These are phyloP conservation scores for Charina bottae DNA, from an alignment of 2,113 vertebrate genomes.

Conservation along the genomic window DNA sequence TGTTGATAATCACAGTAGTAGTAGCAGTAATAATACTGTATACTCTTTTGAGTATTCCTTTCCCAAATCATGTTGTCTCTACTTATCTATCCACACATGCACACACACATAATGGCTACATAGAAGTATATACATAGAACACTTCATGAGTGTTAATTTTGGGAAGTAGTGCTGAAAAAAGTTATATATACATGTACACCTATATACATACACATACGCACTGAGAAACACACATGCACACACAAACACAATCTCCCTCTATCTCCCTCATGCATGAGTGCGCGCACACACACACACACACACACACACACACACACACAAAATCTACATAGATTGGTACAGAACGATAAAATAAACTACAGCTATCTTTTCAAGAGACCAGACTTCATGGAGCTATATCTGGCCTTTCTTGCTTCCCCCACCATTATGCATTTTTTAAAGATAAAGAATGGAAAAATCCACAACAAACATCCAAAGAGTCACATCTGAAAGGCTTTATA, in stretches of 20 bases:
- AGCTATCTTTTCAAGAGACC: neutral
- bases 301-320: neutral
- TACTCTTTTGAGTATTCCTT: neutral
- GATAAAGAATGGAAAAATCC: slow-evolving; percentile 29
- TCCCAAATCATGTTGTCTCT: neutral
- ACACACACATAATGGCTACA: neutral
- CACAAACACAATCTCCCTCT: neutral
- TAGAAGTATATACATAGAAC: too few species aligned
- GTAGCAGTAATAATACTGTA: neutral
- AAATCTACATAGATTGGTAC: neutral
- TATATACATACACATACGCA: neutral
- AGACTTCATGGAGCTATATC: neutral
- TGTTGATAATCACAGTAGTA: neutral
- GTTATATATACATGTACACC: neutral
- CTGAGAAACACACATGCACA: neutral
- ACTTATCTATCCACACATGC: neutral
- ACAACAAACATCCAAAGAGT: slow-evolving; percentile 21
- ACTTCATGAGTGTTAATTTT: neutral
- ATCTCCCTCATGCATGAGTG: neutral
- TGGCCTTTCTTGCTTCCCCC: neutral
- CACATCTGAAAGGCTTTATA: slow-evolving; percentile 41
- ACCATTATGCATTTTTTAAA: neutral
- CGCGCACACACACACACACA: neutral
- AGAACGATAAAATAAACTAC: neutral
- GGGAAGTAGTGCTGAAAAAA: neutral